Evolutionary conservation across 2,113 vertebrate genomes (phyloP).

Genomic region (Scalopus aquaticus): DNA sequence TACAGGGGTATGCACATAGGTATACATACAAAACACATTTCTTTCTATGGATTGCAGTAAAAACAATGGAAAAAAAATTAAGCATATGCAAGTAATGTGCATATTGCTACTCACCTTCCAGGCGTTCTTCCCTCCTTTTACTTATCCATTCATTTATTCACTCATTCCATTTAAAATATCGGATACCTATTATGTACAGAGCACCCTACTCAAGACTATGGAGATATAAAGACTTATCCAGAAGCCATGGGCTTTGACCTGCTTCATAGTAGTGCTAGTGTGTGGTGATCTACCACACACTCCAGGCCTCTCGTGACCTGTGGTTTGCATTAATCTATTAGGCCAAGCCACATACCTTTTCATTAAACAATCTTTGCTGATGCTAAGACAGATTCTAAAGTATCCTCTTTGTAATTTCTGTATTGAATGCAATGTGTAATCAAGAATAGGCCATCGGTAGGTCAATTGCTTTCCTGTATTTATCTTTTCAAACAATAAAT

Average conservation of each 20-base stretch:
- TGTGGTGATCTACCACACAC: not conserved
- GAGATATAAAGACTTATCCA: not conserved
- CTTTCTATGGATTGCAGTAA: not conserved
- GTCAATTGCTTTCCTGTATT: conserved; percentile 71
- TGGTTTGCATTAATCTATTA: conserved; percentile 70
- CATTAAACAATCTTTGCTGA: conserved; percentile 60
- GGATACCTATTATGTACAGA: not conserved
- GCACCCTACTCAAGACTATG: not conserved
- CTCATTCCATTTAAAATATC: not conserved
- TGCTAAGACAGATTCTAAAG: conserved; percentile 57
- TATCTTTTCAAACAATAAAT: conserved; percentile 78
- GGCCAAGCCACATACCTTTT: conserved; percentile 63
- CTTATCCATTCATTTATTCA: not conserved
- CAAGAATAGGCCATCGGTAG: conserved; percentile 64
- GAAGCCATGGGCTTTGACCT: not conserved
- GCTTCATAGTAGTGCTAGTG: not conserved
- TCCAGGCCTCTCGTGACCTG: conserved; percentile 53
- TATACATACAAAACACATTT: not conserved
- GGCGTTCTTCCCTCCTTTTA: not conserved
- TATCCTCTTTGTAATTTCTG: conserved; percentile 55
- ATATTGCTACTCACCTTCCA: not conserved
- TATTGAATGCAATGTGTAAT: conserved; percentile 70
- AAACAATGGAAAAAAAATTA: not conserved
- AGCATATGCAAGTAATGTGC: not conserved
- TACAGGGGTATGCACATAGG: not conserved